These are phyloP conservation scores for Sphaerophoria rueppellii DNA, from an alignment of 2,888 invertebrate species.

Conservation along the genomic window DNA sequence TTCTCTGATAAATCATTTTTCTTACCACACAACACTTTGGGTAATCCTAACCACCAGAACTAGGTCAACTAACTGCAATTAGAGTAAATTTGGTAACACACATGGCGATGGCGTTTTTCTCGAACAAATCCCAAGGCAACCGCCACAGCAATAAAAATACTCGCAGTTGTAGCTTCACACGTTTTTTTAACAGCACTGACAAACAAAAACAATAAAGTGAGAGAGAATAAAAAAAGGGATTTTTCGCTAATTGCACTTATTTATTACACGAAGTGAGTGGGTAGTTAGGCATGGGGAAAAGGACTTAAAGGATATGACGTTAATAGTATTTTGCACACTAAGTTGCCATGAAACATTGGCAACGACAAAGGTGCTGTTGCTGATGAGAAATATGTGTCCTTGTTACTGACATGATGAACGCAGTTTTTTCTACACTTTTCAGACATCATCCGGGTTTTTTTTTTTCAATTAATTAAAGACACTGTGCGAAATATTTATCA, in stretches of 20 bases:
- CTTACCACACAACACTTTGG: constrained; percentile 13
- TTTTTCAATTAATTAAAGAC: background rate
- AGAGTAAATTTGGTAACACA: constrained; percentile 47
- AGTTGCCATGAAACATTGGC: constrained; percentile 32
- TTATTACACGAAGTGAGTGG: constrained; percentile 42
- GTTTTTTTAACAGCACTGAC: background rate
- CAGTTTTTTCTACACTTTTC: constrained; percentile 43
- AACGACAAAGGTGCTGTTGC: constrained; percentile 28
- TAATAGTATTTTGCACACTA: constrained; percentile 46
- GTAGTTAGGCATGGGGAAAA: background rate
- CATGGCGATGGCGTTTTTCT: background rate
- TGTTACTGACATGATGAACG: constrained; percentile 52
- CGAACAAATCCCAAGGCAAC: constrained; percentile 18
- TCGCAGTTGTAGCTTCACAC: background rate
- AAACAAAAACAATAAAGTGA: constrained; percentile 3
- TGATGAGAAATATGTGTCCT: constrained; percentile 53
- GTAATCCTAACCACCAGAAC: constrained; percentile 37
- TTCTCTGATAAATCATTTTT: constrained; percentile 32
- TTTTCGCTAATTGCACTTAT: constrained; percentile 65
- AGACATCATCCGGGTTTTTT: background rate
- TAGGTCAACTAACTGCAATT: constrained; percentile 62
- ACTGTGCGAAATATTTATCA: background rate
- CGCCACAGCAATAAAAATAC: background rate
- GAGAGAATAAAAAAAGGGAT: constrained; percentile 20
- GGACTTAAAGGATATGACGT: constrained; percentile 49